Base-by-base conservation (phyloP, 2,797 vertebrate species). In the Carduelis carduelis region DNA sequence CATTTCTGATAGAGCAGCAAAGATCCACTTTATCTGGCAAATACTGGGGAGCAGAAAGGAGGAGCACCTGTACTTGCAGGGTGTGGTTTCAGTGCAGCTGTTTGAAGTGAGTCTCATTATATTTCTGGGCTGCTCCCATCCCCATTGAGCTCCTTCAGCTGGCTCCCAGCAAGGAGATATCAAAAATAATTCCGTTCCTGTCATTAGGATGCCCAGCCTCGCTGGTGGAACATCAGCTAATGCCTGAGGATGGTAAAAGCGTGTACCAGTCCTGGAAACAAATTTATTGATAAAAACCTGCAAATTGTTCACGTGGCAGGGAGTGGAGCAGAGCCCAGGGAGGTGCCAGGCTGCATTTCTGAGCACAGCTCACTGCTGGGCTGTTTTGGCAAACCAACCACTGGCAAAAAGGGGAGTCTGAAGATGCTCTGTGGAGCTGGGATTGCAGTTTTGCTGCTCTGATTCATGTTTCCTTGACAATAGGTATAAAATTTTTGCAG, bases 401-500 rank as follows among this genome's bases (percentile, higher is more conserved):
- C 47, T 69, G 0, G 0, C 69, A 9, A 72, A 85, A 85, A 8
- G 49, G n/a, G 47, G 61, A 87, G 75, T 77, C 23, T 68, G 64
- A 57, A 91, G 93, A 56, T 71, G 57, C 7, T 87, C 79, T 14
- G 1, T 39, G 56, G 57, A n/a, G 81, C 69, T 91, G 94, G 53
- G 70, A 22, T 80, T 69, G 79, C 37, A 89, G 47, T 39, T 79
- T 84, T 78, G 28, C 32, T 83, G 34, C 49, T 90, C 43, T 63
- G 89, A 46, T 91, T 76, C 32, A 5, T 61, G 15, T 61, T 87
- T 89, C 57, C 32, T 64, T 89, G 84, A 70, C 89, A 79, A 50
- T 15, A 94, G 50, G 49, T 93, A 61, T 63, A 72, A 78, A 87
- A 83, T 95, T 68, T 64, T 46, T 69, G 35, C 72, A 64, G 64